phyloP scores from a whole-genome alignment of 2,113 vertebrate genomes.

The Cygnus atratus region DNA sequence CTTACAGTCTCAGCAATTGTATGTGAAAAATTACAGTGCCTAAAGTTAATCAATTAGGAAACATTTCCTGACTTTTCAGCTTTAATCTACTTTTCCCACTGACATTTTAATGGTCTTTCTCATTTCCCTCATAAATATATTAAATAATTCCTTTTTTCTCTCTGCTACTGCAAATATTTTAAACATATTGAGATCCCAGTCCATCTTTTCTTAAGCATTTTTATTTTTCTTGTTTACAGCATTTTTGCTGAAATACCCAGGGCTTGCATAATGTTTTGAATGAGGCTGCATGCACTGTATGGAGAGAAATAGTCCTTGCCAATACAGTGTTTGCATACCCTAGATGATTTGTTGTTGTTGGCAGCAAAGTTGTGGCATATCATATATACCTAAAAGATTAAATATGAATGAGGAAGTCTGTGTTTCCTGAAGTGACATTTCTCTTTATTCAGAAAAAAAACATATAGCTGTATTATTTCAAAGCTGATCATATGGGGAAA shows the following conservation, averaged over 20 bases:
- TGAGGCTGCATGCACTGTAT: accelerated
- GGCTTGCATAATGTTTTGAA: neutral
- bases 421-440: neutral
- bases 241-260: neutral
- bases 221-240: neutral
- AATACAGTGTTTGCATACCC: neutral
- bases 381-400: neutral
- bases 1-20: neutral
- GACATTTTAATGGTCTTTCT: neutral
- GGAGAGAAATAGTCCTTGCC: neutral
- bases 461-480: neutral
- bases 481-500: neutral
- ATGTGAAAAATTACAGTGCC: neutral
- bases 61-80: neutral
- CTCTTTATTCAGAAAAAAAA: neutral
- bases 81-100: neutral
- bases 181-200: neutral
- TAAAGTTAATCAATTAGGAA: neutral
- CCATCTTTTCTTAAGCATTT: neutral
- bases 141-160: neutral
- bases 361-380: neutral
- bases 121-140: neutral
- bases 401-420: neutral
- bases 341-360: neutral
- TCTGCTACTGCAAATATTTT: neutral